Conservation (phyloP, 2,888 invertebrate genomes). For the Dasypogon diadema region DNA sequence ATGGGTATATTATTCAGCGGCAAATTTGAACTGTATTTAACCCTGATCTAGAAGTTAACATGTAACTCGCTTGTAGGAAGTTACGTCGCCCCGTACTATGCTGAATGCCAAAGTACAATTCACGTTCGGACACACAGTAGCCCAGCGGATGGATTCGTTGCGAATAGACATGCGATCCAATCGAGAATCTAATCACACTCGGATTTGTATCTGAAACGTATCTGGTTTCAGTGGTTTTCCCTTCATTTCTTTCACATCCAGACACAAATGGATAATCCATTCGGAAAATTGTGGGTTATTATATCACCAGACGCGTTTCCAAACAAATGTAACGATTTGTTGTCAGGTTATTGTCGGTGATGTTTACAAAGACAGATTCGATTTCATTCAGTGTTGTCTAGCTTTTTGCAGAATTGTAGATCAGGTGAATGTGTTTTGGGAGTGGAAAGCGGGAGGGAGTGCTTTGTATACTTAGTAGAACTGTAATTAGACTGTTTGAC, state of each 20-base stretch:
- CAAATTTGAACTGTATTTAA: too few relatives aligned
- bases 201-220: conserved; percentile 14
- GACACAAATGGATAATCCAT: neutral
- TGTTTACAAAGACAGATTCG: neutral
- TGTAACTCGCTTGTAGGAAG: too few relatives aligned
- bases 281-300: neutral
- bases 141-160: neutral
- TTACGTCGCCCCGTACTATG: neutral
- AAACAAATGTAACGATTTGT: conserved; percentile 23
- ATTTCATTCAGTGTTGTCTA: neutral
- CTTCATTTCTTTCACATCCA: conserved; percentile 15
- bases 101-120: too few relatives aligned
- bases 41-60: too few relatives aligned
- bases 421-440: neutral
- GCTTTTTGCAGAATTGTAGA: neutral
- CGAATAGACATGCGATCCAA: too few relatives aligned
- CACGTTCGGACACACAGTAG: neutral
- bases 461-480: too few relatives aligned
- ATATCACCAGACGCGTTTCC: conserved; percentile 3
- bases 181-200: conserved; percentile 1
- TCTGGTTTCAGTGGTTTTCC: conserved; percentile 29
- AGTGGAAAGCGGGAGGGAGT: neutral
- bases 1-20: neutral
- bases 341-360: neutral
- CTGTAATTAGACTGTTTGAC: too few relatives aligned